Conservation (phyloP, 2,797 vertebrate genomes). For the Antennarius maculatus region DNA sequence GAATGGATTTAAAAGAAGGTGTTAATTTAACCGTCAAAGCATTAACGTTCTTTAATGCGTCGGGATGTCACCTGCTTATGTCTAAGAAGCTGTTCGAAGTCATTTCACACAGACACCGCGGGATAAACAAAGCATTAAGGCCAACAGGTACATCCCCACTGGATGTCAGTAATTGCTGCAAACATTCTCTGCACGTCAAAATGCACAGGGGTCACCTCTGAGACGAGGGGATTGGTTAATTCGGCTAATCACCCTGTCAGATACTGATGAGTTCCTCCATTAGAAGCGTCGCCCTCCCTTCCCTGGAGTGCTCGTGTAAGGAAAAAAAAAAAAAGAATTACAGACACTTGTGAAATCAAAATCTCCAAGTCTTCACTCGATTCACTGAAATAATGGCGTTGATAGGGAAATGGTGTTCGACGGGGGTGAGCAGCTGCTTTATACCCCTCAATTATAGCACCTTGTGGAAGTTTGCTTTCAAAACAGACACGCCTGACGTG, state of each 20-base stretch:
- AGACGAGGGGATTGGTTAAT: constrained; percentile 77
- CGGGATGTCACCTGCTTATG: constrained; percentile 24
- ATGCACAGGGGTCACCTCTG: constrained; percentile 68
- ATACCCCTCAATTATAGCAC: constrained; percentile 44
- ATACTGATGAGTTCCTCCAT: constrained; percentile 78
- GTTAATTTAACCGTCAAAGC: constrained; percentile 49
- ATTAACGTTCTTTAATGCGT: constrained; percentile 50
- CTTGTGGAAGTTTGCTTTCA: constrained; percentile 45
- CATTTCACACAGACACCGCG: constrained; percentile 24
- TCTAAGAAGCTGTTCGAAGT: constrained; percentile 42
- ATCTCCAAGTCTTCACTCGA: constrained; percentile 23
- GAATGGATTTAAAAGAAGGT: constrained; percentile 36
- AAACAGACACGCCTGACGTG: constrained; percentile 38
- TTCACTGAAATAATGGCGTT: constrained; percentile 14
- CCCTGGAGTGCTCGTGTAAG: constrained; percentile 64
- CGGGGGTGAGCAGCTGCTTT: constrained; percentile 24
- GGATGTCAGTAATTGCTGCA: constrained; percentile 54
- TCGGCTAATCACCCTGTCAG: constrained; percentile 79
- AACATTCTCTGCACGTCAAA: constrained; percentile 58
- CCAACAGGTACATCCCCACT: constrained; percentile 49
- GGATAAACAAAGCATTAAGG: constrained; percentile 57
- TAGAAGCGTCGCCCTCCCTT: constrained; percentile 70
- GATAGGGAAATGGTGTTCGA: constrained; percentile 5
- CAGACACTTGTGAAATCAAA: constrained; percentile 55
- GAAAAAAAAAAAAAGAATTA: constrained; percentile 57